Conservation (phyloP, 2,888 invertebrate genomes). For the Hylaea fasciaria region DNA sequence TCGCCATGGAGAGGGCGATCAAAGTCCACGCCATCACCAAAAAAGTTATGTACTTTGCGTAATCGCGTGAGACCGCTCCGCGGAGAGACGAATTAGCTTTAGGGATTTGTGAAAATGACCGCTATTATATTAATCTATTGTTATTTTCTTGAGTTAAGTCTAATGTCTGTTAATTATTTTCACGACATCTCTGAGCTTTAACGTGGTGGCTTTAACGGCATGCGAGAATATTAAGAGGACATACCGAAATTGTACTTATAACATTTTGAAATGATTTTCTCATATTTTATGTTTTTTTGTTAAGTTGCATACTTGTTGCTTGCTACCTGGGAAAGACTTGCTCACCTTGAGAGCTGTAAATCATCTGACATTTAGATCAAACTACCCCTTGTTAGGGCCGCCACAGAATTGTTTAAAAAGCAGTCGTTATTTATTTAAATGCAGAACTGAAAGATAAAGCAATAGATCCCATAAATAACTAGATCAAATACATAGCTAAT, state of each 20-base stretch:
- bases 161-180: slow-evolving; percentile 5
- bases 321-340: too few species aligned
- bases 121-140: neutral
- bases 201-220: slow-evolving; percentile 1
- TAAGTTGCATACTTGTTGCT: neutral
- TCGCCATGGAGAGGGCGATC: slow-evolving; percentile 99
- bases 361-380: neutral
- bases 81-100: neutral
- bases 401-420: slow-evolving; percentile 19
- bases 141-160: slow-evolving; percentile 6
- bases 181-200: slow-evolving; percentile 7
- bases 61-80: slow-evolving; percentile 2
- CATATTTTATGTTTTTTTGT: neutral
- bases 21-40: slow-evolving; percentile 99
- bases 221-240: neutral
- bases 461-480: slow-evolving; percentile 2
- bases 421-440: slow-evolving; percentile 17
- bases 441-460: slow-evolving; percentile 19
- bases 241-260: neutral
- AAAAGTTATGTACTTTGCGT: slow-evolving; percentile 99
- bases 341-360: neutral
- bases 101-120: slow-evolving; percentile 12
- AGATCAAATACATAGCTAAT: slow-evolving; percentile 18
- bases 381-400: slow-evolving; percentile 1
- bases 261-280: neutral